These are phyloP conservation scores for Azorinus chamasolen DNA, from an alignment of 2,888 invertebrate species.

Conservation along the genomic window DNA sequence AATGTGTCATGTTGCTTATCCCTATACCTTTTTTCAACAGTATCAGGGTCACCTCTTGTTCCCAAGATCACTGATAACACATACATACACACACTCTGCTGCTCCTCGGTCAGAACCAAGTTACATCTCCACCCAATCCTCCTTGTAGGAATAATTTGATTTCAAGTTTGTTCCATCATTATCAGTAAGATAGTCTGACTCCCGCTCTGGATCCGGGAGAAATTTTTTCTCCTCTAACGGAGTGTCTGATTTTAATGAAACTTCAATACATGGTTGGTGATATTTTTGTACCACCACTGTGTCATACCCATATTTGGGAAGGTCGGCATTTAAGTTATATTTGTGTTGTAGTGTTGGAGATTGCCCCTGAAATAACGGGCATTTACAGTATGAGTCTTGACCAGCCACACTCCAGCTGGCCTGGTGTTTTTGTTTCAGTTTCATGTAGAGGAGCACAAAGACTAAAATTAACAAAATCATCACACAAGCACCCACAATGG, in stretches of 20 bases:
- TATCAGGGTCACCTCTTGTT: too few relatives aligned
- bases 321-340: conserved; percentile 57
- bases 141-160: conserved; percentile 46
- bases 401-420: conserved; percentile 63
- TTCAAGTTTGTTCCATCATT: conserved; percentile 39
- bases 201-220: conserved; percentile 26
- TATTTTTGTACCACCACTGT: conserved; percentile 52
- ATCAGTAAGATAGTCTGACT: conserved; percentile 26
- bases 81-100: too few relatives aligned
- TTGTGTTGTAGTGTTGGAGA: conserved; percentile 56
- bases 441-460: conserved; percentile 64
- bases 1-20: too few relatives aligned
- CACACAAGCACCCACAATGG: conserved; percentile 64
- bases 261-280: conserved; percentile 45
- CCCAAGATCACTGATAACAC: too few relatives aligned
- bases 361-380: conserved; percentile 55
- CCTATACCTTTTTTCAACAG: too few relatives aligned
- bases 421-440: conserved; percentile 60
- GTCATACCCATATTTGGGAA: conserved; percentile 54
- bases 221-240: conserved; percentile 40
- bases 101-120: too few relatives aligned
- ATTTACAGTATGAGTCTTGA: conserved; percentile 63
- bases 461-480: conserved; percentile 66
- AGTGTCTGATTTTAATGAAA: conserved; percentile 44
- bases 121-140: conserved; percentile 27